Evolutionary conservation across 2,113 vertebrate species (phyloP).

Genomic region (Ictalurus furcatus): DNA sequence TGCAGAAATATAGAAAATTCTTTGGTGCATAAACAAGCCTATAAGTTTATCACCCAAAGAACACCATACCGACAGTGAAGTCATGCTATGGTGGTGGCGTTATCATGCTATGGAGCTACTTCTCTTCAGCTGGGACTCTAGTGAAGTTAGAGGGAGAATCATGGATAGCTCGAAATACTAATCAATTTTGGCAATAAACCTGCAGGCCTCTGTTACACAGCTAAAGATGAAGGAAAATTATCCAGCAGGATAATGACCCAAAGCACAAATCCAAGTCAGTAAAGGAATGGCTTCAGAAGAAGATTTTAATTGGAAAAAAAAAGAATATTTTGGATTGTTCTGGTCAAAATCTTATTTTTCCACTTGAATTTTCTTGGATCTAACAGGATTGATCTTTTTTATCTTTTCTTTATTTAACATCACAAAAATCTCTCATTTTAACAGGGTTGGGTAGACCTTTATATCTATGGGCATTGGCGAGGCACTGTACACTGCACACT

Average conservation of each 20-base stretch:
- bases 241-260: neutral
- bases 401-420: too few species aligned
- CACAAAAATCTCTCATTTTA: too few species aligned
- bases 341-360: too few species aligned
- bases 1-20: too few species aligned
- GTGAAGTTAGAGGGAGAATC: neutral
- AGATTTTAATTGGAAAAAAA: too few species aligned
- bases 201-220: neutral
- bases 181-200: neutral
- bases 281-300: neutral
- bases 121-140: neutral
- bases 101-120: neutral
- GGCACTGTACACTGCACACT: too few species aligned
- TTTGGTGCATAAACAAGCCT: neutral
- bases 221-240: neutral
- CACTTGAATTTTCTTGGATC: too few species aligned
- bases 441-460: too few species aligned
- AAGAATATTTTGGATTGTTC: too few species aligned
- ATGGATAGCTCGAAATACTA: neutral
- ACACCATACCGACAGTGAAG: neutral
- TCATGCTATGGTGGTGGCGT: neutral
- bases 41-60: neutral
- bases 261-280: neutral
- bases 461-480: too few species aligned
- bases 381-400: too few species aligned